Evolutionary conservation across 2,113 vertebrate genomes (phyloP), one percentile per base, ranked within the genome.

Genomic region (Pseudorectes ferrugineus): DNA sequence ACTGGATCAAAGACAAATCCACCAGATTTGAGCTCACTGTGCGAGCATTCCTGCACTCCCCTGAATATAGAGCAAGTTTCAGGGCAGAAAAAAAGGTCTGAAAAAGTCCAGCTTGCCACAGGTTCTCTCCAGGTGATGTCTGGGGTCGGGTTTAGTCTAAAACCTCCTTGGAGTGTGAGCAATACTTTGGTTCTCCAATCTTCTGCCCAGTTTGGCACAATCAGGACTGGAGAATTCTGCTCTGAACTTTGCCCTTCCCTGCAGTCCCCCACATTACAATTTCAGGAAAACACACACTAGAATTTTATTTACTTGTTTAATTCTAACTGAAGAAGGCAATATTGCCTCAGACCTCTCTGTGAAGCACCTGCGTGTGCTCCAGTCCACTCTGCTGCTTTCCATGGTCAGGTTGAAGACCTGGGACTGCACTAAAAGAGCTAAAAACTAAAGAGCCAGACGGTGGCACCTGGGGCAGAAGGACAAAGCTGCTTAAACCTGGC

Each of bases 1-100:
- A 77, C 42, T 42, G 46, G 80, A 95, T 86, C 89, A 80, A 84
- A 52, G 65, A 70, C 55, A 92, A 92, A 89, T 77, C 72, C 73
- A 77, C 33, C 76, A 81, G 68, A 73, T 89, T 45, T 86, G 67
- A 92, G 46, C 24, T 82, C 45, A 38, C 46, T 71, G 29, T 28
- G 52, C 0, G 2, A 80, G 33, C 33, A 38, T 81, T 89, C 49
- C 51, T 46, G 20, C 58, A n/a, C 12, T 73, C 18, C 25, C 38
- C 29, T 72, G 54, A 88, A 79, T 43, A n/a, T 0, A 84, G 19
- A 77, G 17, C 46, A 77, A 77, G 35, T 42, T 73, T 23, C 70
- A 77, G 46, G n/a, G 38, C 35, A 88, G 54, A 58, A 89, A 63
- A 75, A 36, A 35, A 26, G 31, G 12, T 42, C 22, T 68, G 36